phyloP scores from a whole-genome alignment of 2,888 invertebrate genomes.

The Tricholauxania praeusta region DNA sequence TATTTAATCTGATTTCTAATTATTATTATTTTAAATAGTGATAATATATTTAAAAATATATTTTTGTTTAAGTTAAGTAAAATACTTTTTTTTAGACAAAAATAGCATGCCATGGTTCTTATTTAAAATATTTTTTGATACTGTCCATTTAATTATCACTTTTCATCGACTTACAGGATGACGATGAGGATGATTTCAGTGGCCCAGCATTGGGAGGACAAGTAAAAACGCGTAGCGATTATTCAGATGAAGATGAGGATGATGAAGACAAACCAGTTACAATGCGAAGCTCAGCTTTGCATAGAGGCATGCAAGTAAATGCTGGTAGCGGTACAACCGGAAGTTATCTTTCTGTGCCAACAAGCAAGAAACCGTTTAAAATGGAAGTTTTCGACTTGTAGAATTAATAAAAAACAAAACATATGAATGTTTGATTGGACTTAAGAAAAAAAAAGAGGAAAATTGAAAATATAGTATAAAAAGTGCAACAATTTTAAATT shows the following conservation, averaged over 20 bases:
- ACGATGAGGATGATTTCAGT: conserved; percentile 69
- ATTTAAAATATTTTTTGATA: too few relatives aligned
- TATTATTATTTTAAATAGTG: too few relatives aligned
- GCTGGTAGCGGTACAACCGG: conserved; percentile 47
- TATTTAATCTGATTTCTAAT: background rate
- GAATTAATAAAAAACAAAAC: conserved; percentile 45
- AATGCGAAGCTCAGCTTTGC: conserved; percentile 61
- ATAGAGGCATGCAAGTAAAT: conserved; percentile 55
- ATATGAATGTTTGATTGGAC: conserved; percentile 24
- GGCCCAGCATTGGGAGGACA: conserved; percentile 67
- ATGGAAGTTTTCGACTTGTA: conserved; percentile 73
- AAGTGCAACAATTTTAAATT: conserved; percentile 28
- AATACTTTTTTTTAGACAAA: too few relatives aligned
- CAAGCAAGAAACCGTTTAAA: conserved; percentile 70
- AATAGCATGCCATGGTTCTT: too few relatives aligned
- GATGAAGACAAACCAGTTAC: conserved; percentile 69
- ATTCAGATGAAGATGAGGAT: conserved; percentile 68
- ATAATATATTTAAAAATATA: too few relatives aligned
- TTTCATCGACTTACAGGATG: conserved; percentile 52
- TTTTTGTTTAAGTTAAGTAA: too few relatives aligned
- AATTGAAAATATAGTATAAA: conserved; percentile 32
- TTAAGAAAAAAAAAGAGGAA: conserved; percentile 29
- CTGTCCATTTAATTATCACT: background rate
- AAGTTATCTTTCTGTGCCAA: conserved; percentile 65
- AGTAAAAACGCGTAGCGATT: conserved; percentile 66